Percentiles rank a stretch among this genome's conserved stretches.
Conservation (phyloP, 2,113 vertebrate genomes). For the Todiramphus chloris region DNA sequence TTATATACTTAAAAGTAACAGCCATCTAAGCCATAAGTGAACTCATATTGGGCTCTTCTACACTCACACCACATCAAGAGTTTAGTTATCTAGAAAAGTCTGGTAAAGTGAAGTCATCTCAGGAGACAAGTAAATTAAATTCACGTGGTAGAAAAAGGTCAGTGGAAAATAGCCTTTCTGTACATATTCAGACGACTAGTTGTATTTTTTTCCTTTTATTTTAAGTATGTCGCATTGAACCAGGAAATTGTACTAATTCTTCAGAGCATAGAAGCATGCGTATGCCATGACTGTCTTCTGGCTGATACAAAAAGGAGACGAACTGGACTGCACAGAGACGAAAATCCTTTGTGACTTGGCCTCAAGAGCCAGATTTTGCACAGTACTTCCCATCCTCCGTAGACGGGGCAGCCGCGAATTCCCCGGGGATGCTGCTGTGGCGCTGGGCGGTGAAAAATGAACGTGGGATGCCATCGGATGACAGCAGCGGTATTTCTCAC, state of each 20-base stretch:
- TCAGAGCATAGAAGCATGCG: background rate
- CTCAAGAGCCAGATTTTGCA: background rate
- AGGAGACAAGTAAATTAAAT: conserved; percentile 27
- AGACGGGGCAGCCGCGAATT: fast-evolving
- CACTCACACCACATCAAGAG: background rate
- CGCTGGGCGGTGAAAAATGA: background rate
- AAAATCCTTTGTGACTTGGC: background rate
- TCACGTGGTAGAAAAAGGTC: background rate
- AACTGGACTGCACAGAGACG: background rate
- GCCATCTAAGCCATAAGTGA: background rate
- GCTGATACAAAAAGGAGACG: background rate
- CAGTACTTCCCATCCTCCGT: background rate
- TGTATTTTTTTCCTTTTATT: background rate
- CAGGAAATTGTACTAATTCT: background rate
- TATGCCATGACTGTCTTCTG: background rate
- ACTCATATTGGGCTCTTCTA: background rate
- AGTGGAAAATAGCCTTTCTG: conserved; percentile 2
- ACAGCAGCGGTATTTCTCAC: background rate
- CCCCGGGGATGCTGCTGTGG: background rate
- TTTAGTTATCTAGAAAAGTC: background rate
- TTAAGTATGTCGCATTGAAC: background rate
- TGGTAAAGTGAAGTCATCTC: background rate
- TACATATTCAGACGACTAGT: background rate
- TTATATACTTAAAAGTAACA: background rate
- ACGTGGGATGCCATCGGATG: background rate